A percentile compares a stretch with the other conserved stretches of the same genome.
Evolutionary conservation across 1,140 invertebrate genomes (phyloP).

Genomic region (Bathynomus jamesi): DNA sequence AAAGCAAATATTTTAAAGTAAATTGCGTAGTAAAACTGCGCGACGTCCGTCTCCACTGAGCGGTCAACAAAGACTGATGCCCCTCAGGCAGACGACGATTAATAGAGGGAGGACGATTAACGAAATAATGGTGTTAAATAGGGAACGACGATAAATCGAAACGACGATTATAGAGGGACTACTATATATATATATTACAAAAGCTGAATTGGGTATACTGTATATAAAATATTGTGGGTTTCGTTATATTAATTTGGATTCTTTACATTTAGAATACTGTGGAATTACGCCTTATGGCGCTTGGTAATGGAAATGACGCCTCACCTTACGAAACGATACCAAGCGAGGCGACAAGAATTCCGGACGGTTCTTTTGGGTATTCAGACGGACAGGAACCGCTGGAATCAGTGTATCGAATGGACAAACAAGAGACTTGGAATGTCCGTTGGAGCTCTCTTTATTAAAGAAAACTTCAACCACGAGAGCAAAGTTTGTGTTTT

Average conservation of each 20-base stretch:
- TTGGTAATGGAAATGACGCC: constrained; percentile 68
- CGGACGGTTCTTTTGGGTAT: constrained; percentile 70
- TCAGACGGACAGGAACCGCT: constrained; percentile 62
- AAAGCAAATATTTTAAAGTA: too few relatives aligned
- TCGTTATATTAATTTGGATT: too few relatives aligned
- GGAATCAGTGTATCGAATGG: constrained; percentile 76
- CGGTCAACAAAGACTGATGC: too few relatives aligned
- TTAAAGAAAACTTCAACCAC: constrained; percentile 72
- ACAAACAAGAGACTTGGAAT: constrained; percentile 76
- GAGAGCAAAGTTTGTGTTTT: constrained; percentile 59
- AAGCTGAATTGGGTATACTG: too few relatives aligned
- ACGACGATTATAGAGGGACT: too few relatives aligned
- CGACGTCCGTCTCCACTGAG: too few relatives aligned
- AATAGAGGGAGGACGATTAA: too few relatives aligned
- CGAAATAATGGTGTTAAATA: too few relatives aligned
- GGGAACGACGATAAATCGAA: too few relatives aligned
- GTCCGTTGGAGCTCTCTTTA: constrained; percentile 72
- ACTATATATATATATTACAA: not conserved
- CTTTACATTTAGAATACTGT: constrained; percentile 56
- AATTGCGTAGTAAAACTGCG: too few relatives aligned
- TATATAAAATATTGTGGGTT: too few relatives aligned
- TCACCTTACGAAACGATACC: constrained; percentile 73
- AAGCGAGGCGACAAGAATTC: constrained; percentile 66
- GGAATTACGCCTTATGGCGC: constrained; percentile 78
- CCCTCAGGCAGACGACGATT: too few relatives aligned